Percentiles rank a stretch among this genome's conserved stretches.
phyloP scores from a whole-genome alignment of 1,140 invertebrate species.

The Mylabris phalerata region DNA sequence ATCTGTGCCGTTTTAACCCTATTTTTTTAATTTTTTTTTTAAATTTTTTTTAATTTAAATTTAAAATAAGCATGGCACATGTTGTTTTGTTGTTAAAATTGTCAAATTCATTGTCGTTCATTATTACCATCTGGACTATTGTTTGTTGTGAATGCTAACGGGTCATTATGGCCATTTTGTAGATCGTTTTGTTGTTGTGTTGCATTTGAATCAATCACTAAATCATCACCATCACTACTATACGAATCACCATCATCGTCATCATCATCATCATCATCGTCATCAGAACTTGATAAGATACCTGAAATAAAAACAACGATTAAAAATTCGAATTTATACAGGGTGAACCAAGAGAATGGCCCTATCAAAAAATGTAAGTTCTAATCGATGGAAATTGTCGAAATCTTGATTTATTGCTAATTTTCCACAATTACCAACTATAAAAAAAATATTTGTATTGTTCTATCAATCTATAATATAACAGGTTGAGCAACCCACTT shows the following conservation, averaged over 20 bases:
- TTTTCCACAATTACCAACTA: too few relatives aligned
- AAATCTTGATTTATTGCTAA: too few relatives aligned
- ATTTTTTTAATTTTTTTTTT: neutral
- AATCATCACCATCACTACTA: slow-evolving; percentile 40
- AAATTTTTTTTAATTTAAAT: neutral
- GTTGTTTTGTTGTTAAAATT: slow-evolving; percentile 9
- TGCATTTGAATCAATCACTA: slow-evolving; percentile 37
- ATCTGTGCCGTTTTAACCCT: slow-evolving; percentile 1
- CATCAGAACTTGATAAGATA: slow-evolving; percentile 41
- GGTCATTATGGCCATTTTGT: slow-evolving; percentile 32
- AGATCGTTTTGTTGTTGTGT: slow-evolving; percentile 17
- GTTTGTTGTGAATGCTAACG: slow-evolving; percentile 17
- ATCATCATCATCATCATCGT: slow-evolving; percentile 33
- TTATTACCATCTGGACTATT: slow-evolving; percentile 25
- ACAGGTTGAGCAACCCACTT: too few relatives aligned
- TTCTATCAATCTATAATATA: too few relatives aligned
- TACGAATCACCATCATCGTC: slow-evolving; percentile 39
- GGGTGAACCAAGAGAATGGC: neutral
- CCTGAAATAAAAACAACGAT: slow-evolving; percentile 19
- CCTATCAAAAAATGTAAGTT: too few relatives aligned
- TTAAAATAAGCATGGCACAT: neutral
- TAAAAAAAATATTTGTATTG: too few relatives aligned
- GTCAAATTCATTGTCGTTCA: slow-evolving; percentile 6
- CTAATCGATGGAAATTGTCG: too few relatives aligned
- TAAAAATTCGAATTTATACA: neutral